Evolutionary conservation across 2,113 vertebrate genomes (phyloP), one percentile per base, ranked within the genome.

Genomic region (Lasiurus borealis): DNA sequence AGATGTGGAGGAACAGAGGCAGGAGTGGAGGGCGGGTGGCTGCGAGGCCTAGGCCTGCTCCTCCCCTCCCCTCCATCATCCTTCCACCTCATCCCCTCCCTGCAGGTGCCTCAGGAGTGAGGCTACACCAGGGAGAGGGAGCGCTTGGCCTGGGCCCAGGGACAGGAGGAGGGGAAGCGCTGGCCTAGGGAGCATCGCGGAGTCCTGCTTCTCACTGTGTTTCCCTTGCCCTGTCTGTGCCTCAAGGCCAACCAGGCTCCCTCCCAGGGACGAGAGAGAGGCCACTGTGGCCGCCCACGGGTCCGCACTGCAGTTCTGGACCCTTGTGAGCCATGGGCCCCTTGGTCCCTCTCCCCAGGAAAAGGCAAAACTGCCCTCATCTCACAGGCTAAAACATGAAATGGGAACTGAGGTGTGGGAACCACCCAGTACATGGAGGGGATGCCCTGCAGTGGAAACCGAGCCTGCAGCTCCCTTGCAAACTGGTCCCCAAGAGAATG

Each of bases 341-440:
- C 46, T 48, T 18, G 13, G 36, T 21, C 16, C 6, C 52, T 31
- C 54, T 57, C 36, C 52, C 36, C 36, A 87, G 89, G 16, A 80
- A 85, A 62, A 23, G n/a, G 36, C 40, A 34, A 31, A 46, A 10
- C 52, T 9, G 69, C 85, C 27, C 29, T 15, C 68, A 25, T 19
- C 66, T 29, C 12, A 46, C 29, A 29, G 90, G 59, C 18, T 88
- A 64, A 78, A 2, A 0, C 0, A 2, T 6, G 52, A 44, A 29
- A 3, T 0, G 31, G n/a, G 54, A 36, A 16, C 71, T 12, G 6
- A 29, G 62, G 18, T 3, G 2, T n/a, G 48, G 36, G 71, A 19
- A 31, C 0, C 2, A 10, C n/a, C 18, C 31, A 13, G 31, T 1
- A 6, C 57, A 3, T 0, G 14, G 46, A 25, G 36, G 2, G 0